Percentiles rank a stretch among this genome's conserved stretches.
phyloP scores from a whole-genome alignment of 2,797 vertebrate species.

The Epinephelus awoara region DNA sequence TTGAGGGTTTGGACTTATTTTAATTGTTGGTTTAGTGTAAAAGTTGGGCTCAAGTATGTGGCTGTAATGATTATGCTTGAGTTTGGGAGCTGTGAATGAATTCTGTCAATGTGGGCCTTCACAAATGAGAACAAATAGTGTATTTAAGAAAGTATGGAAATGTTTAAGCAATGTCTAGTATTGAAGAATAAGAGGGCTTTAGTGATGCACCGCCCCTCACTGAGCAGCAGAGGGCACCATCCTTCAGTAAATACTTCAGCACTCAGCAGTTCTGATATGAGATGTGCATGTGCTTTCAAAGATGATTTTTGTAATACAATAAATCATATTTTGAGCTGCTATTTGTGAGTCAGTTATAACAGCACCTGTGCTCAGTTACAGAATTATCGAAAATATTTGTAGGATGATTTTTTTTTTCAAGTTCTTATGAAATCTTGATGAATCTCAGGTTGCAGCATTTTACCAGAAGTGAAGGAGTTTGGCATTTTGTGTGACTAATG shows the following conservation, averaged over 20 bases:
- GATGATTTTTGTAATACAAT: not conserved
- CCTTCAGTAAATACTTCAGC: not conserved
- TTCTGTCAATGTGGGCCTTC: too few species aligned
- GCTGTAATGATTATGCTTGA: too few species aligned
- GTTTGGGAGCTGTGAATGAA: too few species aligned
- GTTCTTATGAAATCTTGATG: not conserved
- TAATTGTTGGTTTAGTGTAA: too few species aligned
- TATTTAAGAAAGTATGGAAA: not conserved
- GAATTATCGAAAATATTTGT: not conserved
- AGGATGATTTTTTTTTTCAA: not conserved
- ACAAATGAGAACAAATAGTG: too few species aligned
- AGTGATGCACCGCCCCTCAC: not conserved
- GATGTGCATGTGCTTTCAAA: conserved; percentile 2
- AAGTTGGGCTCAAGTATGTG: too few species aligned
- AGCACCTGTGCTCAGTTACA: not conserved
- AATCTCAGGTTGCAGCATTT: not conserved
- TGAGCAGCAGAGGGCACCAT: conserved; percentile 58
- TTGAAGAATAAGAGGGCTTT: not conserved
- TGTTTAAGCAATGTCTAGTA: not conserved
- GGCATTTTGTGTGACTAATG: not conserved
- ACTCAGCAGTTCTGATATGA: too few species aligned
- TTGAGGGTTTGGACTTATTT: too few species aligned
- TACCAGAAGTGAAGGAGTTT: not conserved
- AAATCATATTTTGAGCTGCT: not conserved
- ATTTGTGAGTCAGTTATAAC: not conserved